Base-by-base conservation (phyloP, 2,113 vertebrate species). In the Sorex fumeus region DNA sequence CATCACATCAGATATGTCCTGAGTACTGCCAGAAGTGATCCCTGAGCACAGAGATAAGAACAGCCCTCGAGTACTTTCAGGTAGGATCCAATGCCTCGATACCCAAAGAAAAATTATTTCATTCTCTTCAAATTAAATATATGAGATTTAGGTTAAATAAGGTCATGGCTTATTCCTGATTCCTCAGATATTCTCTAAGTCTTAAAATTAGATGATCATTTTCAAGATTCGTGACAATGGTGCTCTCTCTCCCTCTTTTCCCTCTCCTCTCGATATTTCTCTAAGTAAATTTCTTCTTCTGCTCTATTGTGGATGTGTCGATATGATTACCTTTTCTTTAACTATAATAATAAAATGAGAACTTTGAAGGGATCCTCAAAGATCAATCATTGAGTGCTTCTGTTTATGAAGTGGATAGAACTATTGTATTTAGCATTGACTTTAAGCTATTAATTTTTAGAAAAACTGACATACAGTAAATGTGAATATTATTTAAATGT, bases 401-500 rank as follows among this genome's bases (percentile, higher is more conserved):
- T 47, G 3, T 88, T 81, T 36, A 89, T 75, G 89, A 47, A 87
- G 21, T 79, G 19, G 40, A 47, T 64, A 85, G 13, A 64, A 69
- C 75, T 80, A 4, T 64, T 90, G 32, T 91, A 13, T 66, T 91
- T 27, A 69, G 19, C 27, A 76, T 10, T 82, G 57, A 82, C 8
- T 78, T 30, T 45, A 93, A 80, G 2, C 69, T 84, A 92, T 82
- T 87, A 77, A 88, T 84, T 93, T 83, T 77, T 91, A 21, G 64
- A 94, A 60, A 90, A 43, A 87, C 9, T 72, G 50, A 87, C 69
- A 87, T 79, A 34, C 11, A n/a, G 25, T 83, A 91, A 95, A 88
- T 89, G 93, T 71, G 74, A 72, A 19, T 77, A 84, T 60, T 93
- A 84, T 77, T 95, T 43, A 92, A 90, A 72, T 92, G 69, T 60